These are phyloP conservation scores for Montipora capricornis DNA, from an alignment of 64 coral and sea anemone genomes.

Conservation along the genomic window DNA sequence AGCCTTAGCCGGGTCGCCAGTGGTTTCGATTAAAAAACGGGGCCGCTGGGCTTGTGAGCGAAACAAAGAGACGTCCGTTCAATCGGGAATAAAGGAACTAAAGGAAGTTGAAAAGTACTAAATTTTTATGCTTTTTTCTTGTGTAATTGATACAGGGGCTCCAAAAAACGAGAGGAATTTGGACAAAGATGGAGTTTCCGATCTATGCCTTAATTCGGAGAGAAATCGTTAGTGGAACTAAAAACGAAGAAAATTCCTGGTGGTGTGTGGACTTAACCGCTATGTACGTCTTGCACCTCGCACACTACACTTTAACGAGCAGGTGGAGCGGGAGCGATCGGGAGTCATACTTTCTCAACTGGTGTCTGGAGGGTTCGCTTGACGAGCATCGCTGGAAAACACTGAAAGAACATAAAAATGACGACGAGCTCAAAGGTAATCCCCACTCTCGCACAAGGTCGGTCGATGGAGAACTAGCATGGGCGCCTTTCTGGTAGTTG, in stretches of 20 bases:
- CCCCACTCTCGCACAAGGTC: slow-evolving; percentile 80
- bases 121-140: not conserved
- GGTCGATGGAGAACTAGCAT: slow-evolving; percentile 65
- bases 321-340: slow-evolving; percentile 59
- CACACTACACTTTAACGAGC: slow-evolving; percentile 69
- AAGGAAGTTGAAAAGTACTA: too few relatives aligned
- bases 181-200: slow-evolving; percentile 69
- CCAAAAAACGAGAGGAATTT: slow-evolving; percentile 78
- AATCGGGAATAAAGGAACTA: too few relatives aligned
- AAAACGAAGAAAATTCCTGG: slow-evolving; percentile 80
- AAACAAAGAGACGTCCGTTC: too few relatives aligned
- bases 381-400: slow-evolving; percentile 72
- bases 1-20: too few relatives aligned
- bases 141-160: slow-evolving; percentile 54
- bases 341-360: slow-evolving; percentile 66
- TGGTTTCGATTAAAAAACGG: too few relatives aligned
- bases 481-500: slow-evolving; percentile 71
- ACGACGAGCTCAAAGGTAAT: slow-evolving; percentile 67
- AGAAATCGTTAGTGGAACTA: slow-evolving; percentile 73
- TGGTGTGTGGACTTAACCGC: slow-evolving; percentile 81
- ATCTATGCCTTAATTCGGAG: slow-evolving; percentile 69
- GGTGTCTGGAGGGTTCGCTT: slow-evolving; percentile 76
- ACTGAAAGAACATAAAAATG: slow-evolving; percentile 72
- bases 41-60: too few relatives aligned
- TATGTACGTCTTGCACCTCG: slow-evolving; percentile 63